Evolutionary conservation across 2,113 vertebrate species (phyloP), one percentile per base, ranked within the genome.

Genomic region (Entelurus aequoreus): DNA sequence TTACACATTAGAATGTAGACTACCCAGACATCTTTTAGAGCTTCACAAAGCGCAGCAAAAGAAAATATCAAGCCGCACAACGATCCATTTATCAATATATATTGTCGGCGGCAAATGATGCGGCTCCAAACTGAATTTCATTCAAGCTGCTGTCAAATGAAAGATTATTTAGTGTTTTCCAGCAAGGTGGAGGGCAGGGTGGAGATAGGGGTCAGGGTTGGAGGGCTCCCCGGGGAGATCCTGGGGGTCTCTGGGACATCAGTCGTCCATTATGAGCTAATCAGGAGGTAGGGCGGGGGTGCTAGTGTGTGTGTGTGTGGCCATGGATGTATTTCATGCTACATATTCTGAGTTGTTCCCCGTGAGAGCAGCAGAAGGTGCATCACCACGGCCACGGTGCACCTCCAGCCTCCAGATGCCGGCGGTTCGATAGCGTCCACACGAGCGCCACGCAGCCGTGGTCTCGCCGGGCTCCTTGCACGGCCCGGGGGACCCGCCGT

Each of bases 101-200:
- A 87, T 86, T 83, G 75, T 86, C 65, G 69, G 55, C 71, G 65
- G 76, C 78, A 88, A 90, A 89, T 84, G 82, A 88, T 84, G 87
- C 82, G 61, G 71, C 74, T 89, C 82, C 81, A 89, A 87, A 76
- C 74, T 83, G 73, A 81, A 83, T 88, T 91, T 88, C 86, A 90
- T 90, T 91, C 87, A 83, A 74, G 83, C 69, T 63, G 60, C 84
- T 86, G 89, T 91, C 90, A 90, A 86, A 90, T 89, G 75, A 91
- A 92, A 81, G 87, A 88, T 90, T 92, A 91, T 91, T 91, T 91
- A 91, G 89, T 85, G 87, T 87, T 90, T 92, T 90, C 84, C 89
- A 89, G 86, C 21, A 87, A 90, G 85, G 86, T 83, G 81, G 83
- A 88, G 86, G 80, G 79, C 80, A 84, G 80, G 77, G 78, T 78